A percentile compares a stretch with the other conserved stretches of the same genome.
These are phyloP conservation scores for Stomatorhinus walkeri DNA, from an alignment of 2,797 vertebrate species.

Conservation along the genomic window DNA sequence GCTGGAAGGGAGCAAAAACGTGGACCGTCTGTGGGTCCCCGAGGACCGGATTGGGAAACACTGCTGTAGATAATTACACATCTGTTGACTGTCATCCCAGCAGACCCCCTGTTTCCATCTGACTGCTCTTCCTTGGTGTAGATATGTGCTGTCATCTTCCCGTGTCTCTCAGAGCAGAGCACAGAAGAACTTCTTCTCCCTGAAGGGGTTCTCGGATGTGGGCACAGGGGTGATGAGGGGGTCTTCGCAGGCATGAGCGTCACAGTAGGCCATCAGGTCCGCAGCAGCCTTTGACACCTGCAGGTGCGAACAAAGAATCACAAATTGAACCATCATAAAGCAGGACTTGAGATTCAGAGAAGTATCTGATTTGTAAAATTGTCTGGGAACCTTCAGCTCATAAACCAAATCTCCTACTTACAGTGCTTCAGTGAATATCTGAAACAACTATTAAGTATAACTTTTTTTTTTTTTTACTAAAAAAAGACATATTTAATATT, in stretches of 20 bases:
- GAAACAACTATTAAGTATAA: neutral
- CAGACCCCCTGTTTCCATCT: neutral
- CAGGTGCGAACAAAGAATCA: constrained; percentile 21
- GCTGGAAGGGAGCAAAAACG: neutral
- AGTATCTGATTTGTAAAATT: neutral
- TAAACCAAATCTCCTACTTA: neutral
- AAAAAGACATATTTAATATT: neutral
- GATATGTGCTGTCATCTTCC: constrained; percentile 33
- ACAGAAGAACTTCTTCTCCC: constrained; percentile 99
- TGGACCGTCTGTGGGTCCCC: neutral
- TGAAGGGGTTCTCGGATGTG: constrained; percentile 96
- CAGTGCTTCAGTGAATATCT: neutral
- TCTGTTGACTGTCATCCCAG: neutral
- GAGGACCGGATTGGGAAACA: neutral
- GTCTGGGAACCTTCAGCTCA: constrained; percentile 27
- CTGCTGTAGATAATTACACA: constrained; percentile 7
- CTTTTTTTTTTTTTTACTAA: neutral
- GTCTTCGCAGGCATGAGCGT: constrained; percentile 90
- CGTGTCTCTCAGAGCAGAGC: constrained; percentile 79
- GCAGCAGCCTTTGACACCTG: constrained; percentile 97
- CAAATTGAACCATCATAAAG: neutral
- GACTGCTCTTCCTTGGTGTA: constrained; percentile 22
- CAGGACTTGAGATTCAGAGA: constrained; percentile 23
- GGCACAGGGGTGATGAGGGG: constrained; percentile 92
- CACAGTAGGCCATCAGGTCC: constrained; percentile 96